phyloP scores from a whole-genome alignment of 1,140 invertebrate genomes.

The Babylonia areolata region DNA sequence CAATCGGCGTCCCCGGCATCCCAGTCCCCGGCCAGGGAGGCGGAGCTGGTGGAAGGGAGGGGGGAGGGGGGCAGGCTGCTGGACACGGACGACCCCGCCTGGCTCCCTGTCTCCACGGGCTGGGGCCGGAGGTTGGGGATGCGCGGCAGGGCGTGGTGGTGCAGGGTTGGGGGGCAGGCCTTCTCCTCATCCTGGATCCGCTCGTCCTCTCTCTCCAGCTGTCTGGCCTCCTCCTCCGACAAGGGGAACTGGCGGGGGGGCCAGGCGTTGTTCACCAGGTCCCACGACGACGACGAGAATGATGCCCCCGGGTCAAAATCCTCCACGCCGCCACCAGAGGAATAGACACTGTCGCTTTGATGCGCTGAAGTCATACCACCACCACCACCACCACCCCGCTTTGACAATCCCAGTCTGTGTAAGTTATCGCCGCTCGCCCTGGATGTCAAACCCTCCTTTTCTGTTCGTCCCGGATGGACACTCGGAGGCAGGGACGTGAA shows the following conservation, averaged over 20 bases:
- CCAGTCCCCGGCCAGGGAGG: slow-evolving; percentile 77
- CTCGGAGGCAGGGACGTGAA: too few species aligned
- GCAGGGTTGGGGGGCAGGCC: slow-evolving; percentile 38
- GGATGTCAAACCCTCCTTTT: slow-evolving; percentile 13
- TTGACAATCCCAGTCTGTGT: too few species aligned
- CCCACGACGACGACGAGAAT: too few species aligned
- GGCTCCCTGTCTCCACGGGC: slow-evolving; percentile 24
- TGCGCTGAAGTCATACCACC: slow-evolving; percentile 41
- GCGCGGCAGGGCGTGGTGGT: slow-evolving; percentile 19
- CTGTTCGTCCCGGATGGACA: not conserved
- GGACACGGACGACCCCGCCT: slow-evolving; percentile 32
- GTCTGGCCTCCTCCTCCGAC: slow-evolving; percentile 78
- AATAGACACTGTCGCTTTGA: slow-evolving; percentile 32
- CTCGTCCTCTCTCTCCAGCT: slow-evolving; percentile 60
- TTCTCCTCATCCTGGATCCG: slow-evolving; percentile 33
- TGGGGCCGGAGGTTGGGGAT: slow-evolving; percentile 22
- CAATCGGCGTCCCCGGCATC: slow-evolving; percentile 45
- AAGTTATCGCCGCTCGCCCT: too few species aligned
- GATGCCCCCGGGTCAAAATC: not conserved
- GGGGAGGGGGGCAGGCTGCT: slow-evolving; percentile 57
- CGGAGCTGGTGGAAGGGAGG: slow-evolving; percentile 76
- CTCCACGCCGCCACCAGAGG: slow-evolving; percentile 19
- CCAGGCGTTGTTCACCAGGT: slow-evolving; percentile 82
- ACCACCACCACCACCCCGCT: too few species aligned
- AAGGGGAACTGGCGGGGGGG: slow-evolving; percentile 86